Evolutionary conservation across 1,140 invertebrate species (phyloP).

Genomic region (Chironomus striatipennis): DNA sequence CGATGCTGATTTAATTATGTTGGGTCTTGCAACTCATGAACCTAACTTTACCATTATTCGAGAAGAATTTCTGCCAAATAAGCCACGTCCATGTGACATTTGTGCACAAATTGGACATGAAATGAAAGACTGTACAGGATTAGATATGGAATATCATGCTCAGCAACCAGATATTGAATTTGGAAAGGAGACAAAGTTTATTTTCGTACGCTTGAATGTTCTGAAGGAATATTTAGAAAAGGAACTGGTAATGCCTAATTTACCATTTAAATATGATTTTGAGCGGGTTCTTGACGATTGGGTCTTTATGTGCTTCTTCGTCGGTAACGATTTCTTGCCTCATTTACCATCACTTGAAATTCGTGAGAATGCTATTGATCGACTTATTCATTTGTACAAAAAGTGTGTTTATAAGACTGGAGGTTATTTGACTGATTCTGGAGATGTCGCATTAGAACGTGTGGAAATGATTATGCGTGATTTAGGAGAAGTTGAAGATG

Average conservation of each 20-base stretch:
- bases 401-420: slow-evolving; percentile 88
- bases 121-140: slow-evolving; percentile 87
- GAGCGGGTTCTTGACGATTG: slow-evolving; percentile 94
- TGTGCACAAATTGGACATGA: slow-evolving; percentile 95
- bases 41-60: slow-evolving; percentile 96
- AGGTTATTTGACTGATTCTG: slow-evolving; percentile 92
- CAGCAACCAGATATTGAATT: slow-evolving; percentile 43
- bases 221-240: slow-evolving; percentile 90
- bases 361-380: slow-evolving; percentile 93
- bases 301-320: slow-evolving; percentile 99
- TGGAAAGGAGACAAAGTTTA: slow-evolving; percentile 67
- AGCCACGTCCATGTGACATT: slow-evolving; percentile 91
- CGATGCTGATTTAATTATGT: slow-evolving; percentile 98
- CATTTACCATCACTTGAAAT: slow-evolving; percentile 98
- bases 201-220: slow-evolving; percentile 86
- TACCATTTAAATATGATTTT: slow-evolving; percentile 86
- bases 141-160: slow-evolving; percentile 39
- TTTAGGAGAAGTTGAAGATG: slow-evolving; percentile 90
- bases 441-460: slow-evolving; percentile 82
- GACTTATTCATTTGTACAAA: slow-evolving; percentile 91
- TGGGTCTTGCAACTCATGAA: slow-evolving; percentile 97
- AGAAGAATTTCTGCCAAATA: slow-evolving; percentile 98
- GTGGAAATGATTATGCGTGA: slow-evolving; percentile 93
- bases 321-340: slow-evolving; percentile 98
- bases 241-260: slow-evolving; percentile 85